Evolutionary conservation across 2,888 invertebrate genomes (phyloP).

Genomic region (Chaitophorus viminalis): DNA sequence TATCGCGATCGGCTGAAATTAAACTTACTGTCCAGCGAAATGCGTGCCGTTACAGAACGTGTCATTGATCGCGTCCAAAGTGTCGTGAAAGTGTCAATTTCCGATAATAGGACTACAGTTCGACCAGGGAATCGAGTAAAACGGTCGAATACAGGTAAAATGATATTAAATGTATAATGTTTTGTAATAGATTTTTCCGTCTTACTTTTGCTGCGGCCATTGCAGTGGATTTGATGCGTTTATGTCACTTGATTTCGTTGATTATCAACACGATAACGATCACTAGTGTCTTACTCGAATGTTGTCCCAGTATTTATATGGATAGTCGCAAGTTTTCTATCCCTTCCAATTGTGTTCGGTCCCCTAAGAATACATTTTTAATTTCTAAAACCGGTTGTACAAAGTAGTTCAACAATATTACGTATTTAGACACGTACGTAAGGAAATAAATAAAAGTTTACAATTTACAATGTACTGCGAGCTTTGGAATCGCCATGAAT

Average conservation of each 20-base stretch:
- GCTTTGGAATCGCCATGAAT: neutral
- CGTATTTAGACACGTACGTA: neutral
- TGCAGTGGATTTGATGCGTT: slow-evolving; percentile 63
- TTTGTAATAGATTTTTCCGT: neutral
- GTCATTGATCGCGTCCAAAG: neutral
- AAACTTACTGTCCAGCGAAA: too few species aligned
- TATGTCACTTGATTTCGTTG: slow-evolving; percentile 70
- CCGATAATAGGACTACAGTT: neutral
- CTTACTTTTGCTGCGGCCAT: slow-evolving; percentile 28
- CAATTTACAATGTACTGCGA: neutral
- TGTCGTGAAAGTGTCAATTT: too few species aligned
- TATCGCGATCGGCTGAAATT: neutral
- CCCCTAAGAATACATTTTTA: neutral
- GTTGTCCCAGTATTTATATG: slow-evolving; percentile 14
- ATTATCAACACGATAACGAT: slow-evolving; percentile 22
- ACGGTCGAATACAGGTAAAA: neutral
- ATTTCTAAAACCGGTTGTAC: slow-evolving; percentile 1
- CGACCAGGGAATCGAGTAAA: neutral
- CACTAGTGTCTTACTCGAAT: neutral
- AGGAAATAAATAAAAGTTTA: slow-evolving; percentile 2
- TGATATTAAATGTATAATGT: too few species aligned
- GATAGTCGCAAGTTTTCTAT: neutral
- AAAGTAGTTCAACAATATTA: slow-evolving; percentile 3
- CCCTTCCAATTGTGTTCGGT: neutral
- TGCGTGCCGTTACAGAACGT: neutral